Evolutionary conservation across 2,797 vertebrate species (phyloP).

Genomic region (Sphenodon punctatus): DNA sequence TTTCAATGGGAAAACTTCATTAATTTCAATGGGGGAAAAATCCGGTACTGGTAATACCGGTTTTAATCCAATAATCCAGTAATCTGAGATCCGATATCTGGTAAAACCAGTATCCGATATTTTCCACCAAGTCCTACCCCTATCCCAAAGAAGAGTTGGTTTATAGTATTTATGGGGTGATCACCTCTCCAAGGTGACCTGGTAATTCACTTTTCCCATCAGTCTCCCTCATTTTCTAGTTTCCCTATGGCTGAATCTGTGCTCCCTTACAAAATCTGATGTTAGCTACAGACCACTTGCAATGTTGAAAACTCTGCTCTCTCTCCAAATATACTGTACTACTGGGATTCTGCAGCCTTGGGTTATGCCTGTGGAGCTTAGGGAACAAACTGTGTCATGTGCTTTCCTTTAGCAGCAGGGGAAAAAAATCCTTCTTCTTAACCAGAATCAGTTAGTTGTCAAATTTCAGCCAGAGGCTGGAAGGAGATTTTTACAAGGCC

Average conservation of each 20-base stretch:
- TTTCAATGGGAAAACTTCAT: too few relatives aligned
- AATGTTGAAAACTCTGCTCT: neutral
- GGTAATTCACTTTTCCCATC: neutral
- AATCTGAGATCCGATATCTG: too few relatives aligned
- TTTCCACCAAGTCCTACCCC: too few relatives aligned
- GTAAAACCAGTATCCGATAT: too few relatives aligned
- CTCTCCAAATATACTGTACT: neutral
- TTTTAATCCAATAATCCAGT: too few relatives aligned
- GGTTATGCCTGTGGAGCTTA: neutral
- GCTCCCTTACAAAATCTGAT: neutral
- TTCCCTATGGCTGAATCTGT: neutral
- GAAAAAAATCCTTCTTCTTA: constrained; percentile 17
- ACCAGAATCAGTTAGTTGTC: neutral
- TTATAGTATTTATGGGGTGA: neutral
- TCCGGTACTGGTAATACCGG: too few relatives aligned
- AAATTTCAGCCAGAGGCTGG: neutral
- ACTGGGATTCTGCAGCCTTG: neutral
- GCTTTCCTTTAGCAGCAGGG: neutral
- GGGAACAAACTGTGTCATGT: neutral
- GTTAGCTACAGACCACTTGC: neutral
- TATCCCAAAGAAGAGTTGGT: too few relatives aligned
- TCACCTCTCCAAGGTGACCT: neutral
- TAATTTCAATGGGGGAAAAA: too few relatives aligned
- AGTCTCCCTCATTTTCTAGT: neutral
- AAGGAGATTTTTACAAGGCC: neutral